A percentile compares a stretch with the other conserved stretches of the same genome.
These are phyloP conservation scores for Gephyroberyx darwinii DNA, from an alignment of 2,797 vertebrate species.

Conservation along the genomic window DNA sequence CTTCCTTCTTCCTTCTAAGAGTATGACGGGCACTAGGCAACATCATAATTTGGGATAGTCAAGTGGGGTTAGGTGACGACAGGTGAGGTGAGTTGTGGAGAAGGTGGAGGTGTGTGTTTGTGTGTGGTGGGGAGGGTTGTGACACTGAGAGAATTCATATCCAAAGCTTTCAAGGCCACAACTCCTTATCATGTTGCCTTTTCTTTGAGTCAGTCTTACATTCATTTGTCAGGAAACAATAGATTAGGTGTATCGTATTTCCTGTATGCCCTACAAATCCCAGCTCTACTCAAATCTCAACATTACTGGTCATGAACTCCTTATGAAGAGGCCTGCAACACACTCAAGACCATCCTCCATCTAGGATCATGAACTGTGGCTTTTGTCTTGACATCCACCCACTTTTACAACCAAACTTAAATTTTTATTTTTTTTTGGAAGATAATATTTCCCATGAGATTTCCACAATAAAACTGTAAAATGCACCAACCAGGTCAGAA, in stretches of 20 bases:
- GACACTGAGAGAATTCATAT: constrained; percentile 6
- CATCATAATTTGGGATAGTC: not conserved
- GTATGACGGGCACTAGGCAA: not conserved
- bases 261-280: constrained; percentile 10
- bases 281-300: constrained; percentile 37
- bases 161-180: constrained; percentile 2
- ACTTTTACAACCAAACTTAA: not conserved
- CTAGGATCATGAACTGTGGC: not conserved
- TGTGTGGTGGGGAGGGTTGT: not conserved
- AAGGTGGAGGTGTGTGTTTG: not conserved
- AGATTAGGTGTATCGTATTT: constrained; percentile 29
- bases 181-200: constrained; percentile 5
- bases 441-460: not conserved
- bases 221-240: not conserved
- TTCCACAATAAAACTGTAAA: not conserved
- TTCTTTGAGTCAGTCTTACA: not conserved
- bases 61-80: not conserved
- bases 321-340: too few species aligned
- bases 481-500: constrained; percentile 1
- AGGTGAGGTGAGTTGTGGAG: not conserved
- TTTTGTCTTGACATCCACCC: not conserved
- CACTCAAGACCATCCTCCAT: not conserved
- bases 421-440: constrained; percentile 2
- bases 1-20: not conserved
- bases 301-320: not conserved